Percentiles rank a stretch among this genome's conserved stretches.
phyloP scores from a whole-genome alignment of 2,113 vertebrate genomes.

The Poecile atricapillus region DNA sequence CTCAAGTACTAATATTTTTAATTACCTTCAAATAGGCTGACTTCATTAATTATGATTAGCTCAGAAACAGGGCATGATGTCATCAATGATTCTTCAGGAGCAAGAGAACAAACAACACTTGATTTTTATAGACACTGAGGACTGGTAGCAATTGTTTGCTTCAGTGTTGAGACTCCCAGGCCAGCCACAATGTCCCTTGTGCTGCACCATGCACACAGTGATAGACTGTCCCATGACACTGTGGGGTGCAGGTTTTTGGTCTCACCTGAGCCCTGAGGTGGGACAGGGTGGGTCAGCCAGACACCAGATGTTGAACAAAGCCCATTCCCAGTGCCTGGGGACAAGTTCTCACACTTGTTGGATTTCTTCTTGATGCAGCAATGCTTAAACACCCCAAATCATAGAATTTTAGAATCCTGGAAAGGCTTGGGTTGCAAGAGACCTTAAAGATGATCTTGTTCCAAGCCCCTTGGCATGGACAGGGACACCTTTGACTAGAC shows the following conservation, averaged over 20 bases:
- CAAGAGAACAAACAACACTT: background rate
- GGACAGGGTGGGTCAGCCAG: background rate
- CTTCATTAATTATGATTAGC: background rate
- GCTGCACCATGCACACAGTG: background rate
- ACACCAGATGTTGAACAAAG: background rate
- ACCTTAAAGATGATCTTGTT: background rate
- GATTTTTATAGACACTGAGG: background rate
- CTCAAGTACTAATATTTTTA: background rate
- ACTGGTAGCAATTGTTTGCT: background rate
- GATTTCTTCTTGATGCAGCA: background rate
- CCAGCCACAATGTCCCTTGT: background rate
- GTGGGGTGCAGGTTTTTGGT: background rate
- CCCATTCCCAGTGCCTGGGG: background rate
- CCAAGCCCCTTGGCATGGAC: background rate
- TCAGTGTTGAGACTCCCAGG: background rate
- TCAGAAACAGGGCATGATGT: background rate
- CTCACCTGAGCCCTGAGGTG: too few relatives aligned
- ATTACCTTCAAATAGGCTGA: background rate
- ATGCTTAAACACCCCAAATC: background rate
- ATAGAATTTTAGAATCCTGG: background rate
- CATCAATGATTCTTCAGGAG: background rate
- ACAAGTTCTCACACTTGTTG: rapidly evolving
- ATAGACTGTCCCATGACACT: rapidly evolving
- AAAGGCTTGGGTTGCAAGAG: background rate
- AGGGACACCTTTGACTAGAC: background rate